Evolutionary conservation across 1,140 invertebrate genomes (phyloP), one percentile per base, ranked within the genome.

Genomic region (Teleopsis dalmanni): DNA sequence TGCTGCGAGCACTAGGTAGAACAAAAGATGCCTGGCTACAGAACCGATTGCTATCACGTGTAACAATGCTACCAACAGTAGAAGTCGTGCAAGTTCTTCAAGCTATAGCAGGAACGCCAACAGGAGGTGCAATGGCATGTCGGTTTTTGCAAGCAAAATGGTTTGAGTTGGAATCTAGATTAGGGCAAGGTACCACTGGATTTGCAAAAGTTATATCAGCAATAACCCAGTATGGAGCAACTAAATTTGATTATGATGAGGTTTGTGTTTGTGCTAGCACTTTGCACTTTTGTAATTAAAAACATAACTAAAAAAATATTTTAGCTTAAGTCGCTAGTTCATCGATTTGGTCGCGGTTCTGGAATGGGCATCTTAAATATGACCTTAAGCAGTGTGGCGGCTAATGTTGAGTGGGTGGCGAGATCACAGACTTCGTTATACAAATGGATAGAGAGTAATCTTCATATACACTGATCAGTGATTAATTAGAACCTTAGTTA

Each of bases 101-200:
- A 14, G 75, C 78, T 6, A 83, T 88, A 6, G 78, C 83, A 2
- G 72, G 74, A 7, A 87, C 87, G 62, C 75, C 80, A 2, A 77
- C 83, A 23, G 85, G 85, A 0, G 76, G 79, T 33, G 72, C 81
- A 3, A 72, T 87, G 33, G 83, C 84, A 4, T 89, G 87, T 80
- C 73, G 84, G 45, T 87, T 87, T 60, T 63, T 90, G 1, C 78
- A 83, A 57, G 78, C 81, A 9, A 81, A 87, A 49, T 90, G 86
- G 86, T 69, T 76, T 13, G 71, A 79, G 50, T 68, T 88, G 36
- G 75, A 82, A 48, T 66, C 70, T 3, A 72, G 81, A 31, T 81
- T 85, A 53, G 82, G 82, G 0, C 78, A 80, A 47, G 82, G 81
- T 5, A 82, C 81, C 7, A 76, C 84, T 35, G 79, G 81, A 16